phyloP scores from a whole-genome alignment of 2,797 vertebrate genomes.

The Thamnophis elegans region DNA sequence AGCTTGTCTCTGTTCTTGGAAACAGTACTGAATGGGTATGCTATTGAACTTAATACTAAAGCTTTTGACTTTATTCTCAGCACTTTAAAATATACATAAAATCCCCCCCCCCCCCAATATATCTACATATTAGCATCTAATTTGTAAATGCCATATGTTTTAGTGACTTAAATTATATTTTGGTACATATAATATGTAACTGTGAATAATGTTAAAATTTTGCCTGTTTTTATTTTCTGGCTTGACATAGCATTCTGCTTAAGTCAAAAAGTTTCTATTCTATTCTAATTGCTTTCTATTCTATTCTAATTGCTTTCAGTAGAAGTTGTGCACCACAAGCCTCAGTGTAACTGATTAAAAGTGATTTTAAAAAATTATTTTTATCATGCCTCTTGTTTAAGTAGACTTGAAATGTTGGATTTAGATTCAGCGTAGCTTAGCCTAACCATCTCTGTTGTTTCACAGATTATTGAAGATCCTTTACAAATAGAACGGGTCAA shows the following conservation, averaged over 20 bases:
- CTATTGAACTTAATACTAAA: neutral
- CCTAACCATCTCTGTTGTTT: neutral
- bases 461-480: conserved; percentile 91
- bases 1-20: neutral
- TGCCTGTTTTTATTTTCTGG: neutral
- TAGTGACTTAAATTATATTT: neutral
- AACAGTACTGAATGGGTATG: neutral
- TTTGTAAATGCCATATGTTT: neutral
- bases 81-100: neutral
- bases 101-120: neutral
- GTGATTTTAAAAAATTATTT: neutral
- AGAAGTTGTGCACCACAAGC: neutral
- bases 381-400: neutral
- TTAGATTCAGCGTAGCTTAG: neutral
- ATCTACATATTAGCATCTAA: neutral
- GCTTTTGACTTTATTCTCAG: neutral
- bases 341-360: neutral
- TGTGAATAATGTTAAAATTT: neutral
- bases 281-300: neutral
- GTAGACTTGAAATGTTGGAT: neutral
- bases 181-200: neutral
- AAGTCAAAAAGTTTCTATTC: neutral
- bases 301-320: neutral
- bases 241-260: neutral
- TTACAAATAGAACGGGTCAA: conserved; percentile 92